Percentiles rank a stretch among this genome's conserved stretches.
Conservation (phyloP, 2,113 vertebrate genomes). For the Odontophorus gujanensis region DNA sequence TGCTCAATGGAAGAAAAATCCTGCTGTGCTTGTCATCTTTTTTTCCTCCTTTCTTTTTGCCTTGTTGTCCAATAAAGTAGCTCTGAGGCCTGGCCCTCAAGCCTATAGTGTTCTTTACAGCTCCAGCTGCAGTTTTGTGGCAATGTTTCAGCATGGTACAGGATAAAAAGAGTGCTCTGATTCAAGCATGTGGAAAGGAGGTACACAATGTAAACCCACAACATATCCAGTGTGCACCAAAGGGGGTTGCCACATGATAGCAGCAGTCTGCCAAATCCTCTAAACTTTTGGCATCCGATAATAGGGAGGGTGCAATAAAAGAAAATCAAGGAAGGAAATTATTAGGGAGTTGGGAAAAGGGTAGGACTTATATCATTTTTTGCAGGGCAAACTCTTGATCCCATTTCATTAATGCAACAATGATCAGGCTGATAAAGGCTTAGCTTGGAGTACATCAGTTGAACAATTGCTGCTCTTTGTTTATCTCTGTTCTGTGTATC, state of each 20-base stretch:
- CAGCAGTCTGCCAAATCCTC: conserved; percentile 64
- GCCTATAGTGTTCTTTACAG: conserved; percentile 3
- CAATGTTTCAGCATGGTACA: not conserved
- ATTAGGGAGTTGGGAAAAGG: conserved; percentile 43
- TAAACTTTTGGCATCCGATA: conserved; percentile 55
- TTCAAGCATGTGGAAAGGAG: conserved; percentile 59
- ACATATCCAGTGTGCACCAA: conserved; percentile 5
- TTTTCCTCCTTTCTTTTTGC: not conserved
- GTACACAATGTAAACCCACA: conserved; percentile 53
- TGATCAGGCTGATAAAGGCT: conserved; percentile 36
- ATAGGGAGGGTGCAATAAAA: conserved; percentile 4
- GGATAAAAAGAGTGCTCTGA: conserved; percentile 19
- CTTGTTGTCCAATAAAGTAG: not conserved
- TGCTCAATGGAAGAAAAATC: not conserved
- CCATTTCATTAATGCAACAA: conserved; percentile 17
- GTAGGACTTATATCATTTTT: conserved; percentile 38
- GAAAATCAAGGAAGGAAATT: conserved; percentile 59
- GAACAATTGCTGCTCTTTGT: conserved; percentile 47
- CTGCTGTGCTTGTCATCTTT: not conserved
- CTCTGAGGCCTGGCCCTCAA: not conserved
- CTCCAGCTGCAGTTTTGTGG: conserved; percentile 32
- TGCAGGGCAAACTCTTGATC: conserved; percentile 25
- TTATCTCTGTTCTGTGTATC: conserved; percentile 17
- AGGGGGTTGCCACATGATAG: conserved; percentile 57
- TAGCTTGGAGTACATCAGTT: conserved; percentile 20